Evolutionary conservation across 2,888 invertebrate species (phyloP), one percentile per base, ranked within the genome.

Genomic region (Synanthedon formicaeformis): DNA sequence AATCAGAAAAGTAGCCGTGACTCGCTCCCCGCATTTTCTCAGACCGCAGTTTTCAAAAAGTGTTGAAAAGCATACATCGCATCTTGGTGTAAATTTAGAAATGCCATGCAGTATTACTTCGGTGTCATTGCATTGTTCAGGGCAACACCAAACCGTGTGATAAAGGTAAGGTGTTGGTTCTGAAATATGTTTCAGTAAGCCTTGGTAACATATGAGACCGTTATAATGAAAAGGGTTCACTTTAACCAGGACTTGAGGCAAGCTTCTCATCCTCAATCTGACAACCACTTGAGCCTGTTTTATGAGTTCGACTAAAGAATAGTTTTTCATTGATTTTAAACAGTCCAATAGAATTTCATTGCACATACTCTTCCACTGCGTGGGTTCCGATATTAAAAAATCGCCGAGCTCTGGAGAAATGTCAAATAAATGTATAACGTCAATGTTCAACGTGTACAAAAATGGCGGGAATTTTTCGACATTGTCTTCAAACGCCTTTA

Each of bases 121-220:
- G 55, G 69, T 85, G 2, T 73, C 75, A 57, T 85, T 83, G 57
- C 87, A 87, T 56, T 84, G 77, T 62, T 87, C 86, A n/a, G 81
- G 82, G 54, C 87, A 87, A 0, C 78, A 77, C 86, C 86, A 86
- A 50, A 87, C 81, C 0, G 83, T 75, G 58, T 87, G 85, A 54
- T 73, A 75, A 13, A 79, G 78, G 54, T 80, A 81, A 49, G 66
- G 73, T 14, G 64, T 66, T 2, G 78, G 72, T 58, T 81, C 83
- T 0, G 81, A 71, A 48, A 77, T 54, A 18, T 66, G 62, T 53
- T 81, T 54, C 34, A 87, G 71, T 41, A 75, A 57, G 1, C 84
- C 86, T 57, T 71, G 64, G 53, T 72, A 70, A 10, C 61, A 57
- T n/a, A 68, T 63, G 14, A 85, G 57, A 5, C 79, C 80, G 18